Evolutionary conservation across 1,140 invertebrate genomes (phyloP).

Genomic region (Dendrolimus punctatus): DNA sequence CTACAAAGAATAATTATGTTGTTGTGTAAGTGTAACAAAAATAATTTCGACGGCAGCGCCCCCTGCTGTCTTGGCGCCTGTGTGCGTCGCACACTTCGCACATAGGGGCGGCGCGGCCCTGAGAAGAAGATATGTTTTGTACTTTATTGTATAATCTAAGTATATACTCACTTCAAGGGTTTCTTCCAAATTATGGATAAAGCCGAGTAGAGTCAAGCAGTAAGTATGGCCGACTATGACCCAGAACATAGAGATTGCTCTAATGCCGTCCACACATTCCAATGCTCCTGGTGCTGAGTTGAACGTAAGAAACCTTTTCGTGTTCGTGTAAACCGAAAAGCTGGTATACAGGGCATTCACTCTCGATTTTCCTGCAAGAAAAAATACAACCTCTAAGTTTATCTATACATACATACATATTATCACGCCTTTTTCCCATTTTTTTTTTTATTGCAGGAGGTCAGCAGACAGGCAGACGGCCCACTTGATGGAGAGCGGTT

Average conservation of each 20-base stretch:
- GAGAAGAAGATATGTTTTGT: no score
- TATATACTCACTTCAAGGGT: slow-evolving; percentile 18
- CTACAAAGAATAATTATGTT: no score
- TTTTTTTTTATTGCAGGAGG: no score
- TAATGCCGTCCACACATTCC: slow-evolving; percentile 69
- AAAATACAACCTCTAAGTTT: slow-evolving; percentile 1
- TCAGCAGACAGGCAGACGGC: no score
- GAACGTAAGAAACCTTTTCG: slow-evolving; percentile 28
- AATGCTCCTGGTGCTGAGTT: slow-evolving; percentile 21
- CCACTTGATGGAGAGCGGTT: no score
- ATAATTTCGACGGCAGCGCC: no score
- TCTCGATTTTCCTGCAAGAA: slow-evolving; percentile 15
- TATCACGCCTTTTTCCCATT: no score
- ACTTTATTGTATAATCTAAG: not conserved
- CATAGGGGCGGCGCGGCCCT: no score
- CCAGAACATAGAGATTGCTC: slow-evolving; percentile 77
- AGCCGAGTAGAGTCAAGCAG: slow-evolving; percentile 26
- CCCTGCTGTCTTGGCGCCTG: no score
- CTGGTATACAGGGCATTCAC: slow-evolving; percentile 15
- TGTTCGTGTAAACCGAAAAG: slow-evolving; percentile 45
- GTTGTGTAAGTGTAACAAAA: no score
- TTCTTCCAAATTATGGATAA: slow-evolving; percentile 38
- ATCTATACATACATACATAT: not conserved
- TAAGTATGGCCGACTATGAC: slow-evolving; percentile 75
- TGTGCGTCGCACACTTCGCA: no score